Conservation (phyloP, 2,797 vertebrate species). For the Staurois parvus region DNA sequence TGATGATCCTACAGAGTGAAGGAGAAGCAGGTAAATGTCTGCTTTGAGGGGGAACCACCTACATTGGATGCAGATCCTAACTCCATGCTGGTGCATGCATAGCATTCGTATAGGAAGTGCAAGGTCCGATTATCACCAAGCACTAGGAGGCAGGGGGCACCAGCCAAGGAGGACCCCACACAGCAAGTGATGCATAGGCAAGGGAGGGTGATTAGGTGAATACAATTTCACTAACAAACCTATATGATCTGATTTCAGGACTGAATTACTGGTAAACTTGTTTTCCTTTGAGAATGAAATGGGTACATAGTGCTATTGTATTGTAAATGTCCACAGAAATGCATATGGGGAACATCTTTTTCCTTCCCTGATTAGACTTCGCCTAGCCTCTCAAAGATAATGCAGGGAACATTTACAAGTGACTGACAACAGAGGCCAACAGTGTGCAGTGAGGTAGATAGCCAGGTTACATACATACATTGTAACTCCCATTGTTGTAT, state of each 20-base stretch:
- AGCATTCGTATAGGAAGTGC: conserved; percentile 46
- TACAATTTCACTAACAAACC: conserved; percentile 1
- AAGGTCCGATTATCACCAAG: conserved; percentile 17
- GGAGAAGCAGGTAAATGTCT: conserved; percentile 33
- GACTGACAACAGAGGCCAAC: conserved; percentile 23
- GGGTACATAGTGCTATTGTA: neutral
- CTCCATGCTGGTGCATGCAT: conserved; percentile 60
- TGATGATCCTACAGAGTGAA: conserved; percentile 17
- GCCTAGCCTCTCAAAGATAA: neutral
- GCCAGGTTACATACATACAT: conserved; percentile 23
- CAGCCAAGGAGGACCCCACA: conserved; percentile 40
- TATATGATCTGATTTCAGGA: conserved; percentile 7
- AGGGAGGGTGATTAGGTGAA: neutral
- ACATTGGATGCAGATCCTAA: conserved; percentile 55
- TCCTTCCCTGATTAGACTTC: neutral
- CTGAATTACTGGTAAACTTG: conserved; percentile 1
- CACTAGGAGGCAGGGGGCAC: conserved; percentile 49
- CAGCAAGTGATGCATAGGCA: conserved; percentile 1
- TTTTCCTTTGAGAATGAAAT: neutral
- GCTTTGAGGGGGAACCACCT: conserved; percentile 26
- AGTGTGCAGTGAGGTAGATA: conserved; percentile 45
- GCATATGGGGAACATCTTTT: neutral
- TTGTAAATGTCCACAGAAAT: neutral
- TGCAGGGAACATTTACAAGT: neutral
- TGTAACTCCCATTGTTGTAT: neutral